A percentile compares a stretch with the other conserved stretches of the same genome.
Evolutionary conservation across 2,797 vertebrate species (phyloP).

Genomic region (Clarias fuscus): DNA sequence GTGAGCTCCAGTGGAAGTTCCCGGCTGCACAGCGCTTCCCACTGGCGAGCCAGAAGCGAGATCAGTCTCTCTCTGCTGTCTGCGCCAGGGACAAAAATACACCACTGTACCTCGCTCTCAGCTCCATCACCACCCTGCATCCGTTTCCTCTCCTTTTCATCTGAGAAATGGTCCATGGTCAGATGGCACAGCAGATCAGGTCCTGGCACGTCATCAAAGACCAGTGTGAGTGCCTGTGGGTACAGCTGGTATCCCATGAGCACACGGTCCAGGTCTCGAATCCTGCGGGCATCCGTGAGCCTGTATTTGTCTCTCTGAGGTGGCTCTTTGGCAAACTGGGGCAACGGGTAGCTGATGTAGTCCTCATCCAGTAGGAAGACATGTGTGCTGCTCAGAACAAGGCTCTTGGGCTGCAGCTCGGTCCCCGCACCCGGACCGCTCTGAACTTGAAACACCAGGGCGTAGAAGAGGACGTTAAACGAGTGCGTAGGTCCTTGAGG

Average conservation of each 20-base stretch:
- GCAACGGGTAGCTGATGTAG: slow-evolving; percentile 93
- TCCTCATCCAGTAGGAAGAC: slow-evolving; percentile 94
- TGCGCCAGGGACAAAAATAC: slow-evolving; percentile 88
- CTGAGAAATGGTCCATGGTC: slow-evolving; percentile 90
- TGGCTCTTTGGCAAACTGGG: slow-evolving; percentile 95
- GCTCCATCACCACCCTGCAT: slow-evolving; percentile 51
- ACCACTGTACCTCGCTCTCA: slow-evolving; percentile 90
- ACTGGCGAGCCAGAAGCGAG: slow-evolving; percentile 90
- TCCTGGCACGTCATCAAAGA: slow-evolving; percentile 91
- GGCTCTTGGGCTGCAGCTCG: slow-evolving; percentile 85
- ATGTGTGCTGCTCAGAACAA: slow-evolving; percentile 89
- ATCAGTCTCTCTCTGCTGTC: slow-evolving; percentile 94
- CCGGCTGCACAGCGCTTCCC: slow-evolving; percentile 91
- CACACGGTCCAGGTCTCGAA: slow-evolving; percentile 92
- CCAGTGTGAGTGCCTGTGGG: slow-evolving; percentile 89
- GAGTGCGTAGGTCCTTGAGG: slow-evolving; percentile 64
- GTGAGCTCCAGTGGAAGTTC: slow-evolving; percentile 91
- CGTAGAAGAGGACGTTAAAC: slow-evolving; percentile 90
- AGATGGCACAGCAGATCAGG: slow-evolving; percentile 90
- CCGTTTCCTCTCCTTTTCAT: slow-evolving; percentile 59
- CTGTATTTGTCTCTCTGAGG: slow-evolving; percentile 90
- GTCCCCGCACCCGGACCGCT: slow-evolving; percentile 61
- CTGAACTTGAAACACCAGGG: slow-evolving; percentile 89
- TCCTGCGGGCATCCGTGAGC: slow-evolving; percentile 86
- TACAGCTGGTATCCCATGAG: slow-evolving; percentile 95